Evolutionary conservation across 2,888 invertebrate species (phyloP).

Genomic region (Molanna angustata): DNA sequence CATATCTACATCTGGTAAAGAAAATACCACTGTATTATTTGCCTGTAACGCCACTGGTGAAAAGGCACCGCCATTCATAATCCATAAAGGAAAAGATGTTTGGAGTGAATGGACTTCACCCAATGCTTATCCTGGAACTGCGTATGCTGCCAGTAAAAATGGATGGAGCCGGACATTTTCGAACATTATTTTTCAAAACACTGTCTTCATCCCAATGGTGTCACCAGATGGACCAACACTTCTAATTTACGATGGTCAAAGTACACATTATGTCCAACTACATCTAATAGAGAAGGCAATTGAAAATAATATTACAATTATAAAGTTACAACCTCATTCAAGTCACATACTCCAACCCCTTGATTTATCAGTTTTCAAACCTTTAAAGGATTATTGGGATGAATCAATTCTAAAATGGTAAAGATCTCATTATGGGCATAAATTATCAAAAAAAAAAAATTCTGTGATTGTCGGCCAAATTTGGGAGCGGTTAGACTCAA

Average conservation of each 20-base stretch:
- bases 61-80: conserved; percentile 18
- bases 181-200: conserved; percentile 1
- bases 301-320: not conserved
- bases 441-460: not conserved
- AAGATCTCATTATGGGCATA: conserved; percentile 5
- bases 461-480: not conserved
- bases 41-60: conserved; percentile 17
- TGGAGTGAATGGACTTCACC: conserved; percentile 4
- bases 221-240: conserved; percentile 3
- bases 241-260: conserved; percentile 1
- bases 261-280: conserved; percentile 1
- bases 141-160: not conserved
- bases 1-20: conserved; percentile 16
- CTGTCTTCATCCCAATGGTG: conserved; percentile 6
- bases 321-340: conserved; percentile 5
- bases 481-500: conserved; percentile 1
- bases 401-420: conserved; percentile 4
- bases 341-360: conserved; percentile 3
- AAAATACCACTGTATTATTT: conserved; percentile 19
- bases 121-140: conserved; percentile 1
- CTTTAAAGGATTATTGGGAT: conserved; percentile 2
- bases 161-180: conserved; percentile 1
- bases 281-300: conserved; percentile 1
- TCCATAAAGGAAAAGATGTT: not conserved
- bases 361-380: conserved; percentile 3